These are phyloP conservation scores for Drosophila acutilabella DNA, from an alignment of 2,888 invertebrate species.

Conservation along the genomic window DNA sequence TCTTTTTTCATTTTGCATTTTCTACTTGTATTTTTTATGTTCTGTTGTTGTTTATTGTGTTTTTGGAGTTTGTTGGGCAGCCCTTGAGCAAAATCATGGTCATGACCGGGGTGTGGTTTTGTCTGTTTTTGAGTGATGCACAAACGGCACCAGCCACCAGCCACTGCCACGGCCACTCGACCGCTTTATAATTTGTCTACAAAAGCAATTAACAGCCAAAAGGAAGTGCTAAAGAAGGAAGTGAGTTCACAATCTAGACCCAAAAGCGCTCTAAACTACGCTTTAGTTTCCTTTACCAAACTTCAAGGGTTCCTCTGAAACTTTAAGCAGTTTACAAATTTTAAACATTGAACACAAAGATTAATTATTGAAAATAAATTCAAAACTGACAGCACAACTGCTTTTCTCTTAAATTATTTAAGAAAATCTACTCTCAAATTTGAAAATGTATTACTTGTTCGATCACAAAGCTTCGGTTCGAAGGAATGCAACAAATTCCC, in stretches of 20 bases:
- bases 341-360: background rate
- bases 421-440: background rate
- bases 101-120: slow-evolving; percentile 66
- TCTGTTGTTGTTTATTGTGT: slow-evolving; percentile 6
- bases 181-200: slow-evolving; percentile 75
- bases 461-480: background rate
- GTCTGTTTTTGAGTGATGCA: slow-evolving; percentile 76
- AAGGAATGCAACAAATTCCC: slow-evolving; percentile 6
- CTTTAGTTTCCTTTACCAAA: slow-evolving; percentile 1
- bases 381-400: background rate
- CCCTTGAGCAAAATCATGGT: slow-evolving; percentile 58
- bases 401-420: background rate
- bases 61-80: slow-evolving; percentile 29
- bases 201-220: slow-evolving; percentile 72
- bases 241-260: background rate
- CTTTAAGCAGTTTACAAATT: background rate
- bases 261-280: slow-evolving; percentile 12
- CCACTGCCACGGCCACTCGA: slow-evolving; percentile 44
- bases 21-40: slow-evolving; percentile 4
- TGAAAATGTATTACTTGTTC: background rate
- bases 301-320: background rate
- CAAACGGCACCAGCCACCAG: slow-evolving; percentile 35
- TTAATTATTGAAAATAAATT: background rate
- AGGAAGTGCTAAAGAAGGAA: slow-evolving; percentile 39
- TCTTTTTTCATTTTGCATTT: slow-evolving; percentile 25